Evolutionary conservation across 2,888 invertebrate genomes (phyloP), one percentile per base, ranked within the genome.

Genomic region (Chloromyia formosa): DNA sequence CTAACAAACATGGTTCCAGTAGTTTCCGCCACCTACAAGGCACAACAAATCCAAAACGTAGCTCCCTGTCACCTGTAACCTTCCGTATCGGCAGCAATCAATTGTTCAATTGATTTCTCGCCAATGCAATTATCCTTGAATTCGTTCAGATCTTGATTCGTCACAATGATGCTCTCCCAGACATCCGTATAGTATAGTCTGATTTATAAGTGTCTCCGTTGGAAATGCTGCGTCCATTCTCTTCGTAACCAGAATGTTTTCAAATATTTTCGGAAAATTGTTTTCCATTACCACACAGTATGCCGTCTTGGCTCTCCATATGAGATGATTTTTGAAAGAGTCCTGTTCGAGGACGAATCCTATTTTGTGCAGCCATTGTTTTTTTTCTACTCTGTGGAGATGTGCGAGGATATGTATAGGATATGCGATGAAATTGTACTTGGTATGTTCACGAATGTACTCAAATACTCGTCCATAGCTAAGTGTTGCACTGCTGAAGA

Each of bases 61-160:
- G 42, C 54, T 69, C 18, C 54, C 27, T 53, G 54, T 69, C 54
- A 54, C 54, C 53, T 54, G 27, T 56, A 56, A 71, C 71, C 56
- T 71, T 35, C 71, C 22, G 56, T 71, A 71, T 71, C 56, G 40
- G 71, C 71, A 71, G 71, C 71, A 27, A 56, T 23, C 12, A 27
- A 58, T 18, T 23, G 49, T 49, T n/a, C 56, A 71, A 71, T 71
- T 71, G 56, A 71, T 58, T 27, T 40, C 40, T 12, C 27, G 14
- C 42, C 71, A 71, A 40, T 10, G 71, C 71, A n/a, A 71, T 71
- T 58, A 71, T 71, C 71, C 71, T 71, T 71, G 71, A 71, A 71
- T 58, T 56, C n/a, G 35, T 1, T 35, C 40, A 42, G 23, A 40
- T 42, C n/a, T 42, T 10, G 20, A 40, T 40, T 64, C 62, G 40